Evolutionary conservation across 2,113 vertebrate species (phyloP).

Genomic region (Apteryx owenii): DNA sequence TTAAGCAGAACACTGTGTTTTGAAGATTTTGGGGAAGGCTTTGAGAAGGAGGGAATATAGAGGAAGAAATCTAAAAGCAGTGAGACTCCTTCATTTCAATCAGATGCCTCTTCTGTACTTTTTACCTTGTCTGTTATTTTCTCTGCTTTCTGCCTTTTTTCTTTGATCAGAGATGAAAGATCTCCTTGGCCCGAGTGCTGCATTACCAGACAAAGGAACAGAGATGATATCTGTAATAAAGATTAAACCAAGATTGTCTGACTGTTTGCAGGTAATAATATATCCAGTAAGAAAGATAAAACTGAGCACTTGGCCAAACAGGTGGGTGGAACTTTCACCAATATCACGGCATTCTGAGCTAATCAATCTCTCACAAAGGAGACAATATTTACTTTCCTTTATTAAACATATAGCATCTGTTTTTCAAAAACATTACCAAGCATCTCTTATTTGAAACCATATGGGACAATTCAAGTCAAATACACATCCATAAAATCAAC

Average conservation of each 20-base stretch:
- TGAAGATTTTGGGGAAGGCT: not conserved
- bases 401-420: not conserved
- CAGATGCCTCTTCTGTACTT: not conserved
- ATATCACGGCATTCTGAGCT: not conserved
- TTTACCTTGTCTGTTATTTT: constrained; percentile 67
- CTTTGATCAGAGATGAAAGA: constrained; percentile 65
- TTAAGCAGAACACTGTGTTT: not conserved
- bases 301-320: not conserved
- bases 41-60: not conserved
- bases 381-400: not conserved
- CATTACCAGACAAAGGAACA: constrained; percentile 83
- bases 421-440: not conserved
- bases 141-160: constrained; percentile 59
- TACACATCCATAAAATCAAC: not conserved
- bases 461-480: not conserved
- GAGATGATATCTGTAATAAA: constrained; percentile 72
- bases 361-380: not conserved
- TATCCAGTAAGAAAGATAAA: not conserved
- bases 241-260: not conserved
- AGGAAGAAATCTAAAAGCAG: not conserved
- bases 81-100: not conserved
- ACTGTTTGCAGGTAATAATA: not conserved
- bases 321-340: not conserved
- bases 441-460: not conserved
- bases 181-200: constrained; percentile 52